Evolutionary conservation across 2,113 vertebrate species (phyloP).

Genomic region (Platysteira castanea): DNA sequence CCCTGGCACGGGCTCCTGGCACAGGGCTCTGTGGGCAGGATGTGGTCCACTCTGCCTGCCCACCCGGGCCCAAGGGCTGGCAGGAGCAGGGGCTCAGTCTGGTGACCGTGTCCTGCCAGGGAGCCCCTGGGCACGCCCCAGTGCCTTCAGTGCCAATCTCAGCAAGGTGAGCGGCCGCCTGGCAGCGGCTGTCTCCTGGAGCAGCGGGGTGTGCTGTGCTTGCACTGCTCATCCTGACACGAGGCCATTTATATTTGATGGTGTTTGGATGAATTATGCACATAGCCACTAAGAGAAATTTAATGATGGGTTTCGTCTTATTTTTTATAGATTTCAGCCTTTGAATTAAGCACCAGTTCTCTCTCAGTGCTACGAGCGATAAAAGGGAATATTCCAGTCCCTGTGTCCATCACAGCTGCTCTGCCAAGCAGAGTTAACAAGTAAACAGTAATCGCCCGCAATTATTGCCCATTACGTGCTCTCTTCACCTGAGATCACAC

Average conservation of each 20-base stretch:
- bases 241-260: constrained; percentile 89
- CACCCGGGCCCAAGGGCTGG: rapidly evolving
- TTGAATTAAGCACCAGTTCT: constrained; percentile 78
- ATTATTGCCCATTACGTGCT: constrained; percentile 77
- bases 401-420: neutral
- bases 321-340: constrained; percentile 72
- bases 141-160: neutral
- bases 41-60: neutral
- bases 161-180: neutral
- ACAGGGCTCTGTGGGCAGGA: neutral
- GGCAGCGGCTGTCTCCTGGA: neutral
- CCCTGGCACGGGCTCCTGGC: neutral
- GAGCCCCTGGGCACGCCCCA: neutral
- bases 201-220: neutral
- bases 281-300: constrained; percentile 83
- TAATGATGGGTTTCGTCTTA: constrained; percentile 82
- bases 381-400: constrained; percentile 21
- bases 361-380: constrained; percentile 8
- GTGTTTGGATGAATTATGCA: constrained; percentile 91
- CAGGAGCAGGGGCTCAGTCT: neutral
- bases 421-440: constrained; percentile 64
- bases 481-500: constrained; percentile 71
- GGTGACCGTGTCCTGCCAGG: neutral
- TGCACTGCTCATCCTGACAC: neutral
- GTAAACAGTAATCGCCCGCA: constrained; percentile 66